Evolutionary conservation across 2,888 invertebrate genomes (phyloP), one percentile per base, ranked within the genome.

Genomic region (Itoplectis maculator): DNA sequence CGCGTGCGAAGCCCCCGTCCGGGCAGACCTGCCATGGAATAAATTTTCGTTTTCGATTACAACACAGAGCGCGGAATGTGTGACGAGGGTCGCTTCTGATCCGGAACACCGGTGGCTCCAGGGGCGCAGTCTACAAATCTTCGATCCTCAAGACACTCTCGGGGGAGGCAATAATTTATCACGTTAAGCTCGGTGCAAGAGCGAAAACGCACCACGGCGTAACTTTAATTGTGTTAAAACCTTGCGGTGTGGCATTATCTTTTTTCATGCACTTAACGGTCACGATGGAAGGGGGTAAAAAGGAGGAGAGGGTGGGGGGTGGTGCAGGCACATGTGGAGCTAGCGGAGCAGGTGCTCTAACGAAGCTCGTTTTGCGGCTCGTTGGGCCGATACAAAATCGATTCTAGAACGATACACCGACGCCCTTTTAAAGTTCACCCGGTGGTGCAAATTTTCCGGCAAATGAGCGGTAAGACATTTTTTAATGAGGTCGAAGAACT

Each of bases 331-430:
- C 18, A n/a, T 37, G 59, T 59, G 54, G 20, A 70, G 66, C 51
- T 35, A 72, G 51, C 65, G 73, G 42, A 73, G 73, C 81, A 79
- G 81, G 72, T 77, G 76, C 79, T 82, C 70, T 68, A 76, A 76
- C 79, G 79, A 76, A 68, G 79, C 79, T 79, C 79, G 82, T 82
- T 79, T 82, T 76, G 75, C 82, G 76, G 79, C 76, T 79, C 82
- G 82, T 73, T 82, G 82, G 61, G 66, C 82, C 82, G 82, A 82
- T 82, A 79, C 51, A 49, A 77, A 79, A 79, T 79, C 79, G 76
- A 82, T 82, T 79, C 82, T 72, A 69, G 63, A 70, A 69, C 79
- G 79, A 82, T 79, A 82, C 47, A 69, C 76, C 68, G 68, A 37
- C 70, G 79, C 54, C 68, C 82, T 82, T 79, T 82, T 73, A 82